A percentile compares a stretch with the other conserved stretches of the same genome.
Evolutionary conservation across 2,888 invertebrate genomes (phyloP).

Genomic region (Tyria jacobaeae): DNA sequence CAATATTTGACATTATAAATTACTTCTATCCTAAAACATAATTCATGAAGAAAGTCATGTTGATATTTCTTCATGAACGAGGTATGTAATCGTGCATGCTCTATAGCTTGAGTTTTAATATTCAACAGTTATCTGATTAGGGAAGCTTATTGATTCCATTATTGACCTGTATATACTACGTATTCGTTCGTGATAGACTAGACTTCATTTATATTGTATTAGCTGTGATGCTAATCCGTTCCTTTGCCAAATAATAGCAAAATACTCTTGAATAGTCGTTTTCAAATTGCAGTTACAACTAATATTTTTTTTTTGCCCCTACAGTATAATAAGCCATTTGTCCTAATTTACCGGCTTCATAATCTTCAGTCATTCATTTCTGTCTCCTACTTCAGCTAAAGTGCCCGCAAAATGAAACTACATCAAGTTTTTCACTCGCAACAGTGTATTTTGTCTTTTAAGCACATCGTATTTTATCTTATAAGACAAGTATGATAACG

Average conservation of each 20-base stretch:
- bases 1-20: slow-evolving; percentile 9
- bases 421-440: slow-evolving; percentile 14
- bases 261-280: too few relatives aligned
- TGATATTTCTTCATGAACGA: too few relatives aligned
- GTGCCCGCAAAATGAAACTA: slow-evolving; percentile 14
- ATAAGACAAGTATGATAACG: slow-evolving; percentile 16
- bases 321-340: neutral
- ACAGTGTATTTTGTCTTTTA: too few relatives aligned
- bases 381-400: slow-evolving; percentile 4
- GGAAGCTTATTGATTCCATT: too few relatives aligned
- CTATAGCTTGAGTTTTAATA: too few relatives aligned
- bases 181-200: neutral
- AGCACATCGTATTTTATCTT: slow-evolving; percentile 24
- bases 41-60: too few relatives aligned
- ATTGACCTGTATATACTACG: too few relatives aligned
- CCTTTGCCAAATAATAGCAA: too few relatives aligned
- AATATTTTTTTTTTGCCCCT: neutral
- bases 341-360: neutral
- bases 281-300: neutral
- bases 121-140: too few relatives aligned
- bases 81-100: too few relatives aligned
- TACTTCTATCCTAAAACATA: too few relatives aligned
- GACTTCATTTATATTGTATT: neutral
- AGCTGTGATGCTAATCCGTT: too few relatives aligned
- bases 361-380: slow-evolving; percentile 3